These are phyloP conservation scores for Lordiphosa stackelbergi DNA, from an alignment of 1,140 invertebrate species.

Conservation along the genomic window DNA sequence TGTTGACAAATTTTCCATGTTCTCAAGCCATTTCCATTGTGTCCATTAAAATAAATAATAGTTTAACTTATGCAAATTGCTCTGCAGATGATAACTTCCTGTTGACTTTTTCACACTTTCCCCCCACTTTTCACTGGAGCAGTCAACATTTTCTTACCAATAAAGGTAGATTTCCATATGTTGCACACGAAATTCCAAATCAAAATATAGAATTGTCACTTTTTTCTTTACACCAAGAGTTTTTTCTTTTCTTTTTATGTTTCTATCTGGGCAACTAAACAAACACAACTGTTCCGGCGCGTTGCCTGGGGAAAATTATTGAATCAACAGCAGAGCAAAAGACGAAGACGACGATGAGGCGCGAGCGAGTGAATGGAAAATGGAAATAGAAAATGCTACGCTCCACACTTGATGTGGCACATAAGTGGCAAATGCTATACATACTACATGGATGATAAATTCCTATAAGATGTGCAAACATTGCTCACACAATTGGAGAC, in stretches of 20 bases:
- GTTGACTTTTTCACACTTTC: conserved; percentile 25
- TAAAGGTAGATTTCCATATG: conserved; percentile 32
- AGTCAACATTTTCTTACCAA: conserved; percentile 14
- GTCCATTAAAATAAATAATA: too few species aligned
- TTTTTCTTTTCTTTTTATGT: conserved; percentile 10
- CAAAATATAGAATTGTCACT: conserved; percentile 18
- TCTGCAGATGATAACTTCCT: conserved; percentile 28
- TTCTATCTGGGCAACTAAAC: conserved; percentile 61
- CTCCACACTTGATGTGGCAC: conserved; percentile 39
- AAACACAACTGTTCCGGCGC: conserved; percentile 57
- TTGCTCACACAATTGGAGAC: conserved; percentile 16
- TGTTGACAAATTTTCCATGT: conserved; percentile 5
- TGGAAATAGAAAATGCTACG: conserved; percentile 67
- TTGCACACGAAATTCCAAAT: conserved; percentile 7
- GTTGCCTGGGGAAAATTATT: conserved; percentile 52
- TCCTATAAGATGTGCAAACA: conserved; percentile 24
- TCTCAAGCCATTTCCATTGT: conserved; percentile 28
- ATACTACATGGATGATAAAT: conserved; percentile 25
- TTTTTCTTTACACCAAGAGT: too few species aligned
- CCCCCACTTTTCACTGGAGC: conserved; percentile 9
- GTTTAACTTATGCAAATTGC: not conserved
- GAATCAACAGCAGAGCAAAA: conserved; percentile 31
- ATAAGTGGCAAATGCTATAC: conserved; percentile 34
- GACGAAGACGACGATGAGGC: conserved; percentile 15
- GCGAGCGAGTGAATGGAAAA: conserved; percentile 38